Evolutionary conservation across 2,797 vertebrate species (phyloP).

Genomic region (Balearica regulorum): DNA sequence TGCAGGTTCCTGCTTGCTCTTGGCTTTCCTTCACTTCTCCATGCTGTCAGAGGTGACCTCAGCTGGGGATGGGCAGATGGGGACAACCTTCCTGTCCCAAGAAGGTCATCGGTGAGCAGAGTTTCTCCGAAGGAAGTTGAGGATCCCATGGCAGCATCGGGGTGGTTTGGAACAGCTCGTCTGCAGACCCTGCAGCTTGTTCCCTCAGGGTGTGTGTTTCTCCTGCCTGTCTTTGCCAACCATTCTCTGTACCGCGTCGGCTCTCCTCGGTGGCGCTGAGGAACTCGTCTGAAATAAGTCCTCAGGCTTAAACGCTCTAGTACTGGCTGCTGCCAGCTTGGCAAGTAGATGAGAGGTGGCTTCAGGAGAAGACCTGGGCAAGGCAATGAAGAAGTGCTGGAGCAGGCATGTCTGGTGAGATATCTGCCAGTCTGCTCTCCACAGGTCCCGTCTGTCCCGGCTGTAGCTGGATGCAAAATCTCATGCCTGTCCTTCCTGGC

Average conservation of each 20-base stretch:
- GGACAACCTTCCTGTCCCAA: background rate
- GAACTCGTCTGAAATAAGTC: background rate
- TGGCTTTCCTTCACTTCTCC: background rate
- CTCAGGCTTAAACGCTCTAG: background rate
- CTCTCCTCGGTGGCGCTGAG: background rate
- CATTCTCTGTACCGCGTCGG: background rate
- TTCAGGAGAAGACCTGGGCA: background rate
- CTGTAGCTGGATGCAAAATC: background rate
- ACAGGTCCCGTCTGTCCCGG: background rate
- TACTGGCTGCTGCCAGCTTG: background rate
- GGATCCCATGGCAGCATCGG: background rate
- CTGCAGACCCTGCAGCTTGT: background rate
- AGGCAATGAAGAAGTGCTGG: background rate
- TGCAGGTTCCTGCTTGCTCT: background rate
- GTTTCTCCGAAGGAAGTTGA: background rate
- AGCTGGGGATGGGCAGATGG: background rate
- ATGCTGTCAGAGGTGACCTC: background rate
- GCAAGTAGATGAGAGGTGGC: background rate
- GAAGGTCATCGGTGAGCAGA: background rate
- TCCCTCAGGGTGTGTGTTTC: background rate
- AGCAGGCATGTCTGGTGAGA: background rate
- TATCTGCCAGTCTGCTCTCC: background rate
- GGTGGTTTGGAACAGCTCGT: background rate
- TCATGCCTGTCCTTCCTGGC: background rate
- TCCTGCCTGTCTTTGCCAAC: background rate